Base-by-base conservation (phyloP, 2,797 vertebrate species). In the Anabacerthia variegaticeps region DNA sequence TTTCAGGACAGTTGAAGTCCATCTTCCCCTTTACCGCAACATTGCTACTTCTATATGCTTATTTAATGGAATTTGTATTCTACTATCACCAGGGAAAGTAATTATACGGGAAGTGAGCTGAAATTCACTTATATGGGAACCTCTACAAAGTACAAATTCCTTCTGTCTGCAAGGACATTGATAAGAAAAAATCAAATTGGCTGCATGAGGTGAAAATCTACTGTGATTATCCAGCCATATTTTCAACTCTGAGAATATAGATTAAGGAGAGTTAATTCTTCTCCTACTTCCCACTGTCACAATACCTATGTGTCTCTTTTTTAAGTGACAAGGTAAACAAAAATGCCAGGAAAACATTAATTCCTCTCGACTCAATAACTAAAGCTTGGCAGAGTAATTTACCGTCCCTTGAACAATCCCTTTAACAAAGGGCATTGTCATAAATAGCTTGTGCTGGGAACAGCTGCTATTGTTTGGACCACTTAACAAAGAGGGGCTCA, bases 341-440 rank as follows among this genome's bases (percentile, higher is more conserved):
- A 98, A 98, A 98, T 94, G 96, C 84, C 95, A 97, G 97, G 95
- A 97, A 98, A 96, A 93, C 77, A 89, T 86, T 97, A 92, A 93
- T 98, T 95, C 93, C 66, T 83, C 95, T 95, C 14, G 24, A 88
- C 92, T 94, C 91, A 95, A 85, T 89, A 95, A 74, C 88, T 95
- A 84, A 92, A 95, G 88, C 84, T 97, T 97, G 97, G 94, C 92
- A 95, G 95, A 92, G 93, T 95, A 96, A 96, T 94, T 95, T 93
- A 95, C 85, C 59, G 7, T 97, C 96, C 95, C 92, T 95, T 67
- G 87, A 96, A 91, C 79, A 94, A 92, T 93, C 92, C 74, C 67
- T 86, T 93, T 93, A 94, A 96, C 96, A 97, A 97, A 97, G 71
- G 62, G 86, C 85, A 90, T 87, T 85, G 95, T 93, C 88, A 96